phyloP scores from a whole-genome alignment of 2,888 invertebrate species.

The Iselma pallidipennis region DNA sequence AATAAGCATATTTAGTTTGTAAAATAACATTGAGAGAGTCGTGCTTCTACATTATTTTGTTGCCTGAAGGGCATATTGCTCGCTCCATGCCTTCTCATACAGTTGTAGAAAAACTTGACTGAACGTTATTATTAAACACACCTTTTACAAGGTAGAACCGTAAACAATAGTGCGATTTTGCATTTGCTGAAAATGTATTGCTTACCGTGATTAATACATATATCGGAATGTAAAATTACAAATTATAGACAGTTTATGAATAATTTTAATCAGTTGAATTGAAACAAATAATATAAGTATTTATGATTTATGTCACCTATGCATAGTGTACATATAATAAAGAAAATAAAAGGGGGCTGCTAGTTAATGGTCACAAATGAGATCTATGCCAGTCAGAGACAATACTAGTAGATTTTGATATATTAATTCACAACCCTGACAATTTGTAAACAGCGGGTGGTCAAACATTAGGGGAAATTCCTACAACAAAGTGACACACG shows the following conservation, averaged over 20 bases:
- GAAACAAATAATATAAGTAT: no score
- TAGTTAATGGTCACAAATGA: slow-evolving; percentile 31
- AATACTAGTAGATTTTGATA: slow-evolving; percentile 43
- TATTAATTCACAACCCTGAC: slow-evolving; percentile 52
- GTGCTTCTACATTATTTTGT: slow-evolving; percentile 25
- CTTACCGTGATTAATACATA: background rate
- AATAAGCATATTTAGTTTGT: slow-evolving; percentile 26
- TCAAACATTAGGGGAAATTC: slow-evolving; percentile 41
- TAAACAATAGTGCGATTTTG: background rate
- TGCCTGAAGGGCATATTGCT: slow-evolving; percentile 21
- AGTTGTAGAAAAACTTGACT: slow-evolving; percentile 16
- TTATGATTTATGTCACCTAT: background rate
- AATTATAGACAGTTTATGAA: no score
- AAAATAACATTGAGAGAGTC: slow-evolving; percentile 19
- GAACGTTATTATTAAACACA: slow-evolving; percentile 21
- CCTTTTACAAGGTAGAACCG: slow-evolving; percentile 7
- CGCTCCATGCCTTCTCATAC: slow-evolving; percentile 22
- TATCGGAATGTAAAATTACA: no score
- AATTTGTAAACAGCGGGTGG: slow-evolving; percentile 52
- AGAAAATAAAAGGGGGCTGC: slow-evolving; percentile 3
- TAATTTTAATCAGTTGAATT: no score
- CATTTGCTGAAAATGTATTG: slow-evolving; percentile 9
- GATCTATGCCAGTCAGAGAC: slow-evolving; percentile 31
- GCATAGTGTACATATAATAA: background rate
- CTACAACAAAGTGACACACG: slow-evolving; percentile 44